Percentiles rank a stretch among this genome's conserved stretches.
These are phyloP conservation scores for Mesitornis unicolor DNA, from an alignment of 2,113 vertebrate species.

Conservation along the genomic window DNA sequence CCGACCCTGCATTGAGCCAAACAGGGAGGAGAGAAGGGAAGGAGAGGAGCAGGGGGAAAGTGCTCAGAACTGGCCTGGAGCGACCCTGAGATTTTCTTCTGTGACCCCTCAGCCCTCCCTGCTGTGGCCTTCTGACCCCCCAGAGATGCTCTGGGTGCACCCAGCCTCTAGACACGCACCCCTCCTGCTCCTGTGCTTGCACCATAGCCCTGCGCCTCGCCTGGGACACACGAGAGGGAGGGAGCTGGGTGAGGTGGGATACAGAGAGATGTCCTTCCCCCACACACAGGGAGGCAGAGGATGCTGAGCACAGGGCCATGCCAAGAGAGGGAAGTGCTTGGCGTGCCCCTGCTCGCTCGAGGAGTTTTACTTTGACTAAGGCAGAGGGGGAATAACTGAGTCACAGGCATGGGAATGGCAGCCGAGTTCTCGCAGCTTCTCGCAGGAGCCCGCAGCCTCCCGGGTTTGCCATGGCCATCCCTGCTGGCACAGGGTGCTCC, in stretches of 20 bases:
- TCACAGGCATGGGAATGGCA: not conserved
- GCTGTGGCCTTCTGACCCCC: not conserved
- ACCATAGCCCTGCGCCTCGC: not conserved
- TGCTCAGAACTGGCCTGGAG: not conserved
- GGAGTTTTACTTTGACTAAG: not conserved
- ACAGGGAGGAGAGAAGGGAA: not conserved
- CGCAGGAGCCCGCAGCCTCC: accelerated
- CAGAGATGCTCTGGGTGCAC: accelerated
- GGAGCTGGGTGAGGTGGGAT: not conserved
- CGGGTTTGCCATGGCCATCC: not conserved
- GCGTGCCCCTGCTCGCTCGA: accelerated
- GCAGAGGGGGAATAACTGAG: not conserved
- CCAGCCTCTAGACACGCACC: accelerated
- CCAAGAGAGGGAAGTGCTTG: not conserved
- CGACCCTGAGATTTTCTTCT: not conserved
- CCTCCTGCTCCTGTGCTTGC: not conserved
- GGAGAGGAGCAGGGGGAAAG: not conserved
- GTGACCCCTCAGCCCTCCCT: not conserved
- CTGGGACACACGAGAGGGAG: not conserved
- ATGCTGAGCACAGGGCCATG: accelerated
- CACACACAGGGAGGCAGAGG: accelerated
- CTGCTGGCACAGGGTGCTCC: not conserved
- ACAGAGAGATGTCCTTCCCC: not conserved
- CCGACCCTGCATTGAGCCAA: not conserved
- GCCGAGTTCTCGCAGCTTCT: accelerated